A percentile compares a stretch with the other conserved stretches of the same genome.
Evolutionary conservation across 2,113 vertebrate genomes (phyloP).

Genomic region (Furnarius figulus): DNA sequence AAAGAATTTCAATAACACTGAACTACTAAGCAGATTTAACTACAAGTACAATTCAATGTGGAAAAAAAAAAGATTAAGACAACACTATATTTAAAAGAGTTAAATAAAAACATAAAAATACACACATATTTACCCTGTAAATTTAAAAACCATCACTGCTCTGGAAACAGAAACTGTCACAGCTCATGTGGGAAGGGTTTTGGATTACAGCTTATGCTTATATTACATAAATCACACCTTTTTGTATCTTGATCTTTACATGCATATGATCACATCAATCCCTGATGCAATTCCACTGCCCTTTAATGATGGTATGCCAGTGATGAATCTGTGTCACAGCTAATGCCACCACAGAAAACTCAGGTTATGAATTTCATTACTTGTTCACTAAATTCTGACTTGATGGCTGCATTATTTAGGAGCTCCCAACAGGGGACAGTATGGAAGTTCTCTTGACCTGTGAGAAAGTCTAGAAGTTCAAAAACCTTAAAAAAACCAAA

Average conservation of each 20-base stretch:
- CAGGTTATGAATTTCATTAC: conserved; percentile 51
- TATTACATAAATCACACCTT: conserved; percentile 62
- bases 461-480: background rate
- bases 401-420: conserved; percentile 17
- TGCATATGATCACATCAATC: conserved; percentile 58
- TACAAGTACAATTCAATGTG: background rate
- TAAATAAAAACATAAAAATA: conserved; percentile 44
- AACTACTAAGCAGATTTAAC: background rate
- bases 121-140: conserved; percentile 10
- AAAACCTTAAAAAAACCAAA: background rate
- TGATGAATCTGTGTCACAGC: conserved; percentile 41
- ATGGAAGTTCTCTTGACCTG: background rate
- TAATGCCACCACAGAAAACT: conserved; percentile 10
- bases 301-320: conserved; percentile 16
- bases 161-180: conserved; percentile 19
- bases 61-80: background rate
- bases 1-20: background rate
- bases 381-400: conserved; percentile 27
- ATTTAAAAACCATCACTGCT: conserved; percentile 38
- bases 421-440: conserved; percentile 40
- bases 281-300: background rate
- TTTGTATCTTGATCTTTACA: conserved; percentile 44
- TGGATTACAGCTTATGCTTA: conserved; percentile 37
- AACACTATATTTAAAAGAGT: background rate
- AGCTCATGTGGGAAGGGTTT: background rate